phyloP scores from a whole-genome alignment of 2,888 invertebrate genomes.

The Aleiodes leptofemur region DNA sequence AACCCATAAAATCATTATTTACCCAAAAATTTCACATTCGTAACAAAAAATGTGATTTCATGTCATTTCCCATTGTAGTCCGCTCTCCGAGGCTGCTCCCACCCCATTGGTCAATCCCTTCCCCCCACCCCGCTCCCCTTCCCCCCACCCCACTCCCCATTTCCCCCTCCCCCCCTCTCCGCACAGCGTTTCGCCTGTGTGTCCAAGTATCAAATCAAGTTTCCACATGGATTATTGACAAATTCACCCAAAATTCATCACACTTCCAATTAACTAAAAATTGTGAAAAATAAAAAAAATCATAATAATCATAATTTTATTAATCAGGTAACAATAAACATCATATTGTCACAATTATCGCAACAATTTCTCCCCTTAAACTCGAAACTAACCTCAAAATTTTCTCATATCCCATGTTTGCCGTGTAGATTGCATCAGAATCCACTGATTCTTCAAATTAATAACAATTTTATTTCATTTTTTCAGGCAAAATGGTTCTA shows the following conservation, averaged over 20 bases:
- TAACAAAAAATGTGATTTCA: no score
- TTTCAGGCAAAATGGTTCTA: slow-evolving; percentile 84
- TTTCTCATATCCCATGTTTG: slow-evolving; percentile 8
- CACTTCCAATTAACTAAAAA: slow-evolving; percentile 32
- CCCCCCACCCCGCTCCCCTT: no score
- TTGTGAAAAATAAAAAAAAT: slow-evolving; percentile 47
- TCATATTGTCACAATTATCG: slow-evolving; percentile 47
- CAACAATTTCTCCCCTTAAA: slow-evolving; percentile 37
- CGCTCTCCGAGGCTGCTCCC: no score
- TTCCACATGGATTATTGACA: slow-evolving; percentile 63
- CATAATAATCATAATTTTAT: slow-evolving; percentile 43
- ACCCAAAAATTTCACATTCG: no score
- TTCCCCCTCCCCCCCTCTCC: not conserved
- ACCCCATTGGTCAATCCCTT: no score
- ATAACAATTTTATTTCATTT: not conserved
- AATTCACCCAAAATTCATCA: slow-evolving; percentile 48
- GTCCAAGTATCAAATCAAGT: slow-evolving; percentile 7
- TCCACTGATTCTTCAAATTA: no score
- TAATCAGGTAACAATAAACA: slow-evolving; percentile 46
- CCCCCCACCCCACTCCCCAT: no score
- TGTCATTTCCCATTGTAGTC: no score
- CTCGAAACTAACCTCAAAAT: slow-evolving; percentile 52
- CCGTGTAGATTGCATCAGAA: slow-evolving; percentile 1
- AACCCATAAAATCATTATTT: no score
- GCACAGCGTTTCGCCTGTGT: not conserved